Evolutionary conservation across 2,797 vertebrate species (phyloP).

Genomic region (Sphenodon punctatus): DNA sequence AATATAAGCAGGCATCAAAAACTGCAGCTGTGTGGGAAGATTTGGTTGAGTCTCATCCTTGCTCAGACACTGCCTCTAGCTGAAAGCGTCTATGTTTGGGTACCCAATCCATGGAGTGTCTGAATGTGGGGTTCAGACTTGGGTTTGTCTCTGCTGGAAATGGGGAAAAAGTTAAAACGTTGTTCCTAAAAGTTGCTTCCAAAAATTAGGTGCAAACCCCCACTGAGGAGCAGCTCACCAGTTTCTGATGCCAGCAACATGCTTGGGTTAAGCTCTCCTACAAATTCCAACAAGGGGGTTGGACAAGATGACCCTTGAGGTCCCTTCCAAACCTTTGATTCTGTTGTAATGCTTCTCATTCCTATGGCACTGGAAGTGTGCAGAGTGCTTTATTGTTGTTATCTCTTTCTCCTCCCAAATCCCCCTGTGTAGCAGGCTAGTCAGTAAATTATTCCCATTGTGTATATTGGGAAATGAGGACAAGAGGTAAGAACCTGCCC

Average conservation of each 20-base stretch:
- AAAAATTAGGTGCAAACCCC: not conserved
- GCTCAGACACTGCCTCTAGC: not conserved
- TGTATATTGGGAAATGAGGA: too few species aligned
- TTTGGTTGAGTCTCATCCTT: not conserved
- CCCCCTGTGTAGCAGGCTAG: too few species aligned
- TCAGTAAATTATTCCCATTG: too few species aligned
- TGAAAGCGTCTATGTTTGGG: not conserved
- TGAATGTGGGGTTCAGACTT: constrained; percentile 3
- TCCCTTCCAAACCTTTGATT: too few species aligned
- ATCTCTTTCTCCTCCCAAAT: too few species aligned
- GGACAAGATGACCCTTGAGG: too few species aligned
- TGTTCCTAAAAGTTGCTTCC: constrained; percentile 1
- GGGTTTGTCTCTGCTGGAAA: constrained; percentile 5
- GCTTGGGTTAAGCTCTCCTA: too few species aligned
- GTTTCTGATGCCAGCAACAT: constrained; percentile 1
- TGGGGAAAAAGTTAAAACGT: constrained; percentile 16
- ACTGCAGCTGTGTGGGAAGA: not conserved
- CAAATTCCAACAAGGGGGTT: too few species aligned
- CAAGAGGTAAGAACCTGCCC: too few species aligned
- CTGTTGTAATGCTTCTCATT: too few species aligned
- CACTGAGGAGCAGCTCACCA: not conserved
- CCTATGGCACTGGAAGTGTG: too few species aligned
- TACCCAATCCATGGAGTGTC: not conserved
- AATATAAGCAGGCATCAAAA: not conserved
- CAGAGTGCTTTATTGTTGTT: too few species aligned